These are phyloP conservation scores for Donacobius atricapilla DNA, from an alignment of 2,113 vertebrate species.

Conservation along the genomic window DNA sequence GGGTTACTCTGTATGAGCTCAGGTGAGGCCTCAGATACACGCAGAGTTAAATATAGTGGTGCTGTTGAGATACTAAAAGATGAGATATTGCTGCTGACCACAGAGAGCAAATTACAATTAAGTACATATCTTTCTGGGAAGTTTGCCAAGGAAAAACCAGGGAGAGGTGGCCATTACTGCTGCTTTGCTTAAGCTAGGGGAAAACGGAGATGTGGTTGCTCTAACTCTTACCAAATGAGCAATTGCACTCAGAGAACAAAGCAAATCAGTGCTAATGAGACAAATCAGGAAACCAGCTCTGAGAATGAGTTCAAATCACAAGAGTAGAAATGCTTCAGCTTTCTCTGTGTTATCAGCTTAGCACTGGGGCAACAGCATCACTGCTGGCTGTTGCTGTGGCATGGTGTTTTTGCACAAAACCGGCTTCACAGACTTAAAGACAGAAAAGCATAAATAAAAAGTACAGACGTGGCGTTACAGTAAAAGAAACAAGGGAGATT, in stretches of 20 bases:
- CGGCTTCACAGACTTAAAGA: not conserved
- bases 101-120: slow-evolving; percentile 5
- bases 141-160: not conserved
- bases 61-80: not conserved
- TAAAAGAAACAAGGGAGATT: not conserved
- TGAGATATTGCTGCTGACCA: slow-evolving; percentile 1
- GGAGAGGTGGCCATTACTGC: not conserved
- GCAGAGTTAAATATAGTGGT: not conserved
- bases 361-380: not conserved
- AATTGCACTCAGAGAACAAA: not conserved
- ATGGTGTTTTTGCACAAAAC: not conserved
- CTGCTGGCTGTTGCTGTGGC: not conserved
- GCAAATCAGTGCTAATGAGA: not conserved
- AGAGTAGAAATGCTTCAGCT: not conserved
- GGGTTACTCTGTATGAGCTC: not conserved
- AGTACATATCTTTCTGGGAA: slow-evolving; percentile 16
- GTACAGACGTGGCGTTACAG: not conserved
- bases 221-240: not conserved
- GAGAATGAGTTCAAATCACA: not conserved
- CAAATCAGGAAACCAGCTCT: not conserved
- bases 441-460: not conserved
- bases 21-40: not conserved
- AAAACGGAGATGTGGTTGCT: not conserved
- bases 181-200: not conserved
- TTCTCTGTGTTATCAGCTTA: not conserved